phyloP scores from a whole-genome alignment of 2,797 vertebrate species.

The Sternotherus odoratus region DNA sequence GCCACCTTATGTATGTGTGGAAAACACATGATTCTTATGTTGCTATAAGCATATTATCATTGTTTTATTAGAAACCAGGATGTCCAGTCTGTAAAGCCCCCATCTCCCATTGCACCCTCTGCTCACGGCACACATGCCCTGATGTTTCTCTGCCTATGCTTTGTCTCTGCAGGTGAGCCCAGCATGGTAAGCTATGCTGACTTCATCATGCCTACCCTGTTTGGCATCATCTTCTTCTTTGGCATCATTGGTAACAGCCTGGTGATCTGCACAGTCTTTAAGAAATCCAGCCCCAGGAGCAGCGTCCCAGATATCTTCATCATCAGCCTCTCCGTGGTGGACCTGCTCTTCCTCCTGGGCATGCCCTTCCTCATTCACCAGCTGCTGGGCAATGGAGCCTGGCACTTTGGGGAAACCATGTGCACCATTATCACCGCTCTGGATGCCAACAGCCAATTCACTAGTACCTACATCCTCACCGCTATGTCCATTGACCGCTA shows the following conservation, averaged over 20 bases:
- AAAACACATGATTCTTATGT: rapidly evolving
- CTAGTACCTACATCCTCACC: conserved; percentile 62
- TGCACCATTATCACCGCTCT: conserved; percentile 53
- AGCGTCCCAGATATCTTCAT: conserved; percentile 61
- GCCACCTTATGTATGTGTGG: rapidly evolving
- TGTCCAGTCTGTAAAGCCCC: not conserved
- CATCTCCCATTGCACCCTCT: rapidly evolving
- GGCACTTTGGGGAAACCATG: conserved; percentile 49
- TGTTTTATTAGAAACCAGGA: not conserved
- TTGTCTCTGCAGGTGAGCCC: conserved; percentile 7
- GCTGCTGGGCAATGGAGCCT: conserved; percentile 61
- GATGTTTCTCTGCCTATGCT: not conserved
- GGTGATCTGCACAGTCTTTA: conserved; percentile 54
- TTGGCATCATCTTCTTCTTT: conserved; percentile 61
- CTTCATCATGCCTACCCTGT: conserved; percentile 60
- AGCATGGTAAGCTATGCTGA: conserved; percentile 26
- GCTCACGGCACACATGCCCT: not conserved
- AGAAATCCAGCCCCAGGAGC: conserved; percentile 50
- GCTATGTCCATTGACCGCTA: conserved; percentile 54
- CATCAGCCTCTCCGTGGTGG: conserved; percentile 58
- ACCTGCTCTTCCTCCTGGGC: conserved; percentile 64
- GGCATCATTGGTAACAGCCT: conserved; percentile 53
- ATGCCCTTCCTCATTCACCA: conserved; percentile 71
- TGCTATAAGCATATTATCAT: not conserved
- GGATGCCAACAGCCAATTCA: conserved; percentile 70